phyloP scores from a whole-genome alignment of 2,113 vertebrate species.

The Centrocercus urophasianus region DNA sequence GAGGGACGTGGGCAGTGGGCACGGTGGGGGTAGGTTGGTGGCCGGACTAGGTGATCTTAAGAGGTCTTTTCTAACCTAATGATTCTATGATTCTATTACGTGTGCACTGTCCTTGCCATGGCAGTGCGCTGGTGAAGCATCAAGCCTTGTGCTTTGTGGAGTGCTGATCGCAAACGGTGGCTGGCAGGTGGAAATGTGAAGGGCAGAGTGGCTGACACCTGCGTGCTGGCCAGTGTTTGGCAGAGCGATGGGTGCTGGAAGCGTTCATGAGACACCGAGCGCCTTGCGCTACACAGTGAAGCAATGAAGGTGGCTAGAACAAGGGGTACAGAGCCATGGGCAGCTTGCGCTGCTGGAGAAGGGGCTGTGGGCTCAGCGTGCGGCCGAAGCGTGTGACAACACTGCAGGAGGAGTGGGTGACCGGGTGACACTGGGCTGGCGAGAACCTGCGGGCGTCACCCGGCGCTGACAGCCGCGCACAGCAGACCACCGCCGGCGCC shows the following conservation, averaged over 20 bases:
- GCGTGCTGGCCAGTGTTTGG: accelerated
- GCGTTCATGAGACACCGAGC: neutral
- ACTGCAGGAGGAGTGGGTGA: no score
- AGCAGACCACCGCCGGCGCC: neutral
- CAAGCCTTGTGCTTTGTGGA: no score
- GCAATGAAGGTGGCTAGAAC: accelerated
- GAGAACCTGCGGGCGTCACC: no score
- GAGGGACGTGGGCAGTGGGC: no score
- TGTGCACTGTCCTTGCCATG: neutral
- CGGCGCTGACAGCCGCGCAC: no score
- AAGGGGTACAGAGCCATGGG: accelerated
- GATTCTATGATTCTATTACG: no score
- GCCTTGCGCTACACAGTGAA: accelerated
- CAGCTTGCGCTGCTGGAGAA: neutral
- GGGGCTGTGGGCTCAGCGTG: accelerated
- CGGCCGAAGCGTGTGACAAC: no score
- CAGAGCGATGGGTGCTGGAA: accelerated
- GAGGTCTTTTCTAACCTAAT: no score
- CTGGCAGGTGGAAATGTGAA: accelerated
- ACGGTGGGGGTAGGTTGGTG: no score
- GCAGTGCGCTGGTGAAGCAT: accelerated
- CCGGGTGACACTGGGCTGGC: neutral
- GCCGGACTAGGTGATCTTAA: no score
- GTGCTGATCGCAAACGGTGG: neutral
- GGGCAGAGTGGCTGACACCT: accelerated